Conservation (phyloP, 1,140 invertebrate species). For the Drosophila equinoxialis region DNA sequence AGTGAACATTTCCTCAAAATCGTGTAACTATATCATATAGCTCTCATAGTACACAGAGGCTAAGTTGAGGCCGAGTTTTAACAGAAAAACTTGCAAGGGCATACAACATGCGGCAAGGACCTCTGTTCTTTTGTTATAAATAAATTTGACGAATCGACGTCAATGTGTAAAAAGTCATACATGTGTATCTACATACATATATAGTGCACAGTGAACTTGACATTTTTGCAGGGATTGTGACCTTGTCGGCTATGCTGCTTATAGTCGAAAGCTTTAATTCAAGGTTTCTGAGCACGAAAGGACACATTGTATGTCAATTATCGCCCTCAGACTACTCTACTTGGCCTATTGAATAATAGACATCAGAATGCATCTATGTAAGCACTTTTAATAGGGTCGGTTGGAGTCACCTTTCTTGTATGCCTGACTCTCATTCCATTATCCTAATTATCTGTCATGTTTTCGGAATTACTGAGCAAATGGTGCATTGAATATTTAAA, state of each 20-base stretch:
- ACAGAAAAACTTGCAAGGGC: too few relatives aligned
- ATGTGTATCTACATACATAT: neutral
- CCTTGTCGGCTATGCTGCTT: neutral
- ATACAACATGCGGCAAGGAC: too few relatives aligned
- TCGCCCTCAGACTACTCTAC: neutral
- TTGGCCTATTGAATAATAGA: neutral
- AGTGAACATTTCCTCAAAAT: too few relatives aligned
- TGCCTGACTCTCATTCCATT: neutral
- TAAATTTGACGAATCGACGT: too few relatives aligned
- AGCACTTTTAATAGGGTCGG: too few relatives aligned
- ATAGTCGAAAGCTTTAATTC: neutral
- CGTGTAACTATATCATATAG: too few relatives aligned
- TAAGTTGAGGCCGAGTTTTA: too few relatives aligned
- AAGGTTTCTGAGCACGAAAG: neutral
- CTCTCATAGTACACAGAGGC: too few relatives aligned
- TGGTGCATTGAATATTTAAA: slow-evolving; percentile 2
- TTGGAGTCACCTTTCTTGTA: neutral
- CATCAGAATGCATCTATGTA: neutral
- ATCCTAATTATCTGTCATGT: neutral
- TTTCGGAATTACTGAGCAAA: neutral
- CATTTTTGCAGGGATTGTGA: neutral
- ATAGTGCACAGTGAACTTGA: neutral
- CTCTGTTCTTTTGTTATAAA: too few relatives aligned
- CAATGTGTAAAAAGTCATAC: neutral
- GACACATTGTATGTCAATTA: neutral